Conservation (phyloP, 2,888 invertebrate species). For the Chorisops tibialis region DNA sequence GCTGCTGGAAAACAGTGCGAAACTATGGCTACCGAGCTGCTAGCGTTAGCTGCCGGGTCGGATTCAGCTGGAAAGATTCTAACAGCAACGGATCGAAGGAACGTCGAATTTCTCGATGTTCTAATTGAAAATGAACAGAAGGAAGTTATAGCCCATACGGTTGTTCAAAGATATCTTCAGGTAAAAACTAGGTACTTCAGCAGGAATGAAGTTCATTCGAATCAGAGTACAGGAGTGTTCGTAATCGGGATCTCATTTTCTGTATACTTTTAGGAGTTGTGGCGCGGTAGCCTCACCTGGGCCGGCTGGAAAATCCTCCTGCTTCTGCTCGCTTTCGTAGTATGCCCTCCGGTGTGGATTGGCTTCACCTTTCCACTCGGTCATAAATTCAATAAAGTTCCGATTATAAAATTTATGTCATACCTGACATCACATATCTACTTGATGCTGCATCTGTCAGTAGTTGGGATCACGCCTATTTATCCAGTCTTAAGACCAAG, state of each 20-base stretch:
- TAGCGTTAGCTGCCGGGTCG: conserved; percentile 89
- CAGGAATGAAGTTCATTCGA: background rate
- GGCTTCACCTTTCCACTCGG: conserved; percentile 92
- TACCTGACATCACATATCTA: conserved; percentile 98
- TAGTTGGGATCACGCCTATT: conserved; percentile 86
- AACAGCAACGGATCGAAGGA: conserved; percentile 90
- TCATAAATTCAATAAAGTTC: conserved; percentile 95
- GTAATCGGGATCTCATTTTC: background rate
- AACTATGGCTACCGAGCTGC: conserved; percentile 93
- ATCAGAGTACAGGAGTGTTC: background rate
- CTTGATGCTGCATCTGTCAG: conserved; percentile 86
- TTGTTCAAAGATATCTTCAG: conserved; percentile 94
- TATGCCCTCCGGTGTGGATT: conserved; percentile 95
- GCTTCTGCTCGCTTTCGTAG: conserved; percentile 85
- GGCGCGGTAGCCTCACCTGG: conserved; percentile 97
- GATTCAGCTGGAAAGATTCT: conserved; percentile 93
- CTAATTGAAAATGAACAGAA: conserved; percentile 98
- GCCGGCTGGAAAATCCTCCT: conserved; percentile 91
- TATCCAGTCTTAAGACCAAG: conserved; percentile 76
- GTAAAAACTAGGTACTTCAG: conserved; percentile 56
- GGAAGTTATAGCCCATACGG: conserved; percentile 94
- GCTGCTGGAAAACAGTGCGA: conserved; percentile 96
- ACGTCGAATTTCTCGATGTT: conserved; percentile 92
- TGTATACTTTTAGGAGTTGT: conserved; percentile 72
- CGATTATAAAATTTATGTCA: conserved; percentile 99